phyloP scores from a whole-genome alignment of 2,113 vertebrate species.

The Ammodytes marinus region DNA sequence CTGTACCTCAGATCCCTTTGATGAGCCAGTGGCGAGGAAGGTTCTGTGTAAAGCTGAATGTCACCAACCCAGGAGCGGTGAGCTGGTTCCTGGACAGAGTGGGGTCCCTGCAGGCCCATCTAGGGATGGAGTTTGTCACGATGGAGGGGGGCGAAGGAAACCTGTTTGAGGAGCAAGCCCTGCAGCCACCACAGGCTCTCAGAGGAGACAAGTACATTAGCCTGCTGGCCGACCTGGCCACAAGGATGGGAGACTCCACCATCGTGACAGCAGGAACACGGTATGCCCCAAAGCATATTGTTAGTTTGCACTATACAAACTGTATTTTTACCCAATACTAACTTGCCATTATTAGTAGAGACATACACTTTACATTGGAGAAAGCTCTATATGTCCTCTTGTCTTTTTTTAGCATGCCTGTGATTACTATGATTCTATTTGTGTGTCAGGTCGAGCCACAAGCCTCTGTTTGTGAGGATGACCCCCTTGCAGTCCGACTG shows the following conservation, averaged over 20 bases:
- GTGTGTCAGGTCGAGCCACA: conserved; percentile 85
- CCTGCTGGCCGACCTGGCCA: conserved; percentile 82
- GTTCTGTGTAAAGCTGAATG: conserved; percentile 89
- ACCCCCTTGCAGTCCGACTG: conserved; percentile 86
- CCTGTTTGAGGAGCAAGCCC: conserved; percentile 83
- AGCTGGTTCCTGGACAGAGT: conserved; percentile 89
- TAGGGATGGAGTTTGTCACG: conserved; percentile 86
- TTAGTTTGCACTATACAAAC: not conserved
- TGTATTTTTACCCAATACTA: not conserved
- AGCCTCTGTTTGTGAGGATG: conserved; percentile 90
- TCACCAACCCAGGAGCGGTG: conserved; percentile 86
- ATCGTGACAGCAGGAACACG: conserved; percentile 87
- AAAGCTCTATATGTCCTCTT: not conserved
- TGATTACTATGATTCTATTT: not conserved
- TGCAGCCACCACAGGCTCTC: conserved; percentile 72
- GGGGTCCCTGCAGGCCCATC: conserved; percentile 75
- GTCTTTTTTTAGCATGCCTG: not conserved
- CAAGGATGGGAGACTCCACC: conserved; percentile 84
- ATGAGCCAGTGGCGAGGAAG: conserved; percentile 88
- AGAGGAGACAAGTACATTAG: conserved; percentile 83
- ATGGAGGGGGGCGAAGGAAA: conserved; percentile 89
- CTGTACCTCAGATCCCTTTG: conserved; percentile 83
- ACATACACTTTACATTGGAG: not conserved
- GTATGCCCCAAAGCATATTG: conserved; percentile 67
- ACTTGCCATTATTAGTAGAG: not conserved